Percentiles rank a stretch among this genome's conserved stretches.
Conservation (phyloP, 2,888 invertebrate species). For the Odontomyia ornata region DNA sequence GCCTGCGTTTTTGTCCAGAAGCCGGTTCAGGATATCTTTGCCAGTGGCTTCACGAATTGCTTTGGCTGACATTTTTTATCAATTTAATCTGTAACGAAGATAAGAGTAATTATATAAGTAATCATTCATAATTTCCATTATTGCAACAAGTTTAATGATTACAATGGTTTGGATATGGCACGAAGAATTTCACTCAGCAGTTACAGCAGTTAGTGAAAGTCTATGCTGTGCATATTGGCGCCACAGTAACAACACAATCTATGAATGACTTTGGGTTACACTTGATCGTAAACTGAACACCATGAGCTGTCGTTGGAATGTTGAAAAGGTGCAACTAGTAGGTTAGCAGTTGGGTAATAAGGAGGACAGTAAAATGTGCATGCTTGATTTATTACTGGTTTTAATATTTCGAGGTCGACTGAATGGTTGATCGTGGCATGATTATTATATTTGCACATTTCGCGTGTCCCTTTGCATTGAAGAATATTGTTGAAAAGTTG, state of each 20-base stretch:
- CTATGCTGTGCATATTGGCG: not conserved
- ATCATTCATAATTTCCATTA: not conserved
- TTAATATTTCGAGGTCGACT: not conserved
- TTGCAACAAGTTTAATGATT: not conserved
- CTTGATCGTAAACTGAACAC: not conserved
- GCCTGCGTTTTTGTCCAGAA: conserved; percentile 73
- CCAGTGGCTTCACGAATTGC: conserved; percentile 95
- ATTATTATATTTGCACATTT: not conserved
- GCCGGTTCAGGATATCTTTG: conserved; percentile 88
- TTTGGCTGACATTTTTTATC: conserved; percentile 86
- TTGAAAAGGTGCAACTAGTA: not conserved
- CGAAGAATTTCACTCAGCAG: not conserved
- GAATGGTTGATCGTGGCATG: not conserved
- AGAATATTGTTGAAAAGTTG: not conserved
- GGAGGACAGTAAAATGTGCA: not conserved
- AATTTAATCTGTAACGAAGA: conserved; percentile 6
- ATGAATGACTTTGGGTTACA: not conserved
- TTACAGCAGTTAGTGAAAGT: conserved; percentile 12
- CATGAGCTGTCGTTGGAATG: not conserved
- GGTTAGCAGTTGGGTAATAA: not conserved
- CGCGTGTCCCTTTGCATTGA: not conserved
- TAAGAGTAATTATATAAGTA: conserved; percentile 6
- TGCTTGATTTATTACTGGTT: not conserved
- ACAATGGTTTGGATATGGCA: not conserved
- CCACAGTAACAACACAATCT: not conserved